A percentile compares a stretch with the other conserved stretches of the same genome.
phyloP scores from a whole-genome alignment of 2,113 vertebrate genomes.

The Pardalotus punctatus region DNA sequence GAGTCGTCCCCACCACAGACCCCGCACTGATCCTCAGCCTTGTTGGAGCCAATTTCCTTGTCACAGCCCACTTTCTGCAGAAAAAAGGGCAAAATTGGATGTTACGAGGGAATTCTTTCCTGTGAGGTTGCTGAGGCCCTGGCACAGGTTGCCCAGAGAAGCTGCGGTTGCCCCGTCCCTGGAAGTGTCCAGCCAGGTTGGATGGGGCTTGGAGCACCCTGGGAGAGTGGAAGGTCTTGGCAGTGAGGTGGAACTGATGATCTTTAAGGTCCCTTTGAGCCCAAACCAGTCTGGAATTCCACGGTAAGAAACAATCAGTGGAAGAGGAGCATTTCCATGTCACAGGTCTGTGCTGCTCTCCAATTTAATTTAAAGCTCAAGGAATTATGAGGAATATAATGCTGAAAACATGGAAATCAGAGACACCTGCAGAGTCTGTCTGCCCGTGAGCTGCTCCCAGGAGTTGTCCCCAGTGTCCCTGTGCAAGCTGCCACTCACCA shows the following conservation, averaged over 20 bases:
- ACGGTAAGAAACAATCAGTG: not conserved
- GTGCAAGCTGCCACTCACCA: constrained; percentile 78
- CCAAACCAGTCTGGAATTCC: not conserved
- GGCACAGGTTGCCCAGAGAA: not conserved
- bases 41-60: constrained; percentile 92
- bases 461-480: not conserved
- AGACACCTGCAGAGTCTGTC: not conserved
- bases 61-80: constrained; percentile 94
- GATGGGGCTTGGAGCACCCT: not conserved
- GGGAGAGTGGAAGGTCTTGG: not conserved
- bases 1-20: constrained; percentile 96
- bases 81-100: not conserved
- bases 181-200: not conserved
- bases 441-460: rapidly evolving
- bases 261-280: not conserved
- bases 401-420: not conserved
- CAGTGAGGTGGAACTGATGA: not conserved
- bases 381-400: not conserved
- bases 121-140: not conserved
- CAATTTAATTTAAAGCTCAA: not conserved
- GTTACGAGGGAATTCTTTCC: not conserved
- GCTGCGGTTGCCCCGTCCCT: not conserved
- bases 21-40: constrained; percentile 92
- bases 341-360: not conserved
- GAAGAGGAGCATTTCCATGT: not conserved